Evolutionary conservation across 2,888 invertebrate species (phyloP), one percentile per base, ranked within the genome.

Genomic region (Smittia sp.): DNA sequence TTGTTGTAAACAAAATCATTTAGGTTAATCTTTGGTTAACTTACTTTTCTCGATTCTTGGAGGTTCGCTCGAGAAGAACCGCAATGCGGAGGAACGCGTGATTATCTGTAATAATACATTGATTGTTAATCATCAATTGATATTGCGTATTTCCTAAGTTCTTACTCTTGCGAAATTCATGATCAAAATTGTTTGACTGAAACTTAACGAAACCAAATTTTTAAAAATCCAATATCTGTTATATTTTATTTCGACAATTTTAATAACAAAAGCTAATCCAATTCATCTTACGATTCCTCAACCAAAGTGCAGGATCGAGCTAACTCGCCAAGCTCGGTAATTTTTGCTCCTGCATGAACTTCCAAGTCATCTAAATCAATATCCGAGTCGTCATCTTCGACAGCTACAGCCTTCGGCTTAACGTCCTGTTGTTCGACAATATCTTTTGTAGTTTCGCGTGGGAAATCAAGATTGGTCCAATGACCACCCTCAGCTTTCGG

Each of bases 401-500:
- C 62, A 1, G 15, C 62, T 1, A 66, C 20, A 13, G 7, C 38
- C 66, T 58, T 58, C 6, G 24, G 4, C 22, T 62, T 11, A 22
- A 18, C 25, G 69, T 69, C 67, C 39, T 58, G 4, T 62, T 70
- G 27, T 15, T 73, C 73, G 73, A 75, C 74, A 32, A 72, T 32
- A 18, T 75, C 74, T 73, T 67, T 66, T 39, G 65, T 67, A 72
- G 7, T 63, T 63, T 76, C 41, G 74, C 84, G 82, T 0, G 89
- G 88, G 76, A 90, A 86, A 78, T 91, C 89, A 25, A 97, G 81
- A 77, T 88, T 88, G 9, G 87, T 80, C 98, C 98, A 98, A 15
- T 88, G 87, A 1, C 92, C 90, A 0, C 91, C 87, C 78, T 94
- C 94, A 0, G 88, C 90, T 83, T 98, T 98, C 77, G 88, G 90